phyloP scores from a whole-genome alignment of 2,888 invertebrate genomes.

The Ctena decussata region DNA sequence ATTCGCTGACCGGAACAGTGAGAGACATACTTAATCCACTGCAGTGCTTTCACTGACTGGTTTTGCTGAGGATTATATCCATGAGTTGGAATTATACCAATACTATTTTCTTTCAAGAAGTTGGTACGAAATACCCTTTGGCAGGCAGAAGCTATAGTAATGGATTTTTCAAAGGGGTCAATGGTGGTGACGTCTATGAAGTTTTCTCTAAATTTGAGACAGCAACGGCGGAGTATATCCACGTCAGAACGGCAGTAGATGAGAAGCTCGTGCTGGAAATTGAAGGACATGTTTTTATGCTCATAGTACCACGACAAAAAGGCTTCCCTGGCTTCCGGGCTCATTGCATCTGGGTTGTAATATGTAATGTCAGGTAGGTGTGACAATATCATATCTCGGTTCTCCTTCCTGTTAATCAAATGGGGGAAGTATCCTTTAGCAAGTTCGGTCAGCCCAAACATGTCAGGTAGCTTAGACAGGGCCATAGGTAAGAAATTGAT shows the following conservation, averaged over 20 bases:
- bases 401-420: no score
- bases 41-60: slow-evolving; percentile 4
- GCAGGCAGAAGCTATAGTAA: slow-evolving; percentile 55
- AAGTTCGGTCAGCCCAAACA: background rate
- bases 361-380: no score
- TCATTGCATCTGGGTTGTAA: no score
- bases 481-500: slow-evolving; percentile 1
- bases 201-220: slow-evolving; percentile 29
- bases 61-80: slow-evolving; percentile 52
- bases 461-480: background rate
- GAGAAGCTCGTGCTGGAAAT: no score
- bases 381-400: slow-evolving; percentile 44
- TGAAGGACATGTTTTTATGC: no score
- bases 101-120: slow-evolving; percentile 35
- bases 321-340: no score
- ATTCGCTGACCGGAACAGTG: slow-evolving; percentile 10
- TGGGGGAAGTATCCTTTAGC: slow-evolving; percentile 56
- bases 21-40: slow-evolving; percentile 52
- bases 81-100: slow-evolving; percentile 52
- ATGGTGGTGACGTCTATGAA: slow-evolving; percentile 31
- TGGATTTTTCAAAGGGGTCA: slow-evolving; percentile 50
- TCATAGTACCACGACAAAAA: no score
- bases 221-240: background rate
- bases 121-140: slow-evolving; percentile 41
- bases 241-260: no score